Evolutionary conservation across 2,888 invertebrate species (phyloP).

Genomic region (Salticus scenicus): DNA sequence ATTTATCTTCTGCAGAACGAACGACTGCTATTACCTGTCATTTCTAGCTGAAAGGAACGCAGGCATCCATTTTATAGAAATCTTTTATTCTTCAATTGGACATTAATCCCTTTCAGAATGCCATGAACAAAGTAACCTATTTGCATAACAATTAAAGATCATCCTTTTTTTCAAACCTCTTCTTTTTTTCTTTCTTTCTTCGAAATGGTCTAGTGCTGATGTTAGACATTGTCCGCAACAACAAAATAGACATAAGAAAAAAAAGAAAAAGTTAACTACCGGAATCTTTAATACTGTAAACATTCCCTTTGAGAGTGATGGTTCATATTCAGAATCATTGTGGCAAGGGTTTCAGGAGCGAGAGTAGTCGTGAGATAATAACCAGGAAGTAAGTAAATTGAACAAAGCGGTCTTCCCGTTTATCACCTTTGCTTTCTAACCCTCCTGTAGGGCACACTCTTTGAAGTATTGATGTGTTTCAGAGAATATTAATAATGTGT

Average conservation of each 20-base stretch:
- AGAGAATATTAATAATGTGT: background rate
- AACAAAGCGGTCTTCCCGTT: constrained; percentile 51
- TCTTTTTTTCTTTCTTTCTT: no score
- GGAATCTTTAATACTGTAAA: constrained; percentile 12
- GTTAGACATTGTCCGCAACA: background rate
- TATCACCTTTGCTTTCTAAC: constrained; percentile 62
- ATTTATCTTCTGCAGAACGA: background rate
- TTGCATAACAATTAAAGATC: constrained; percentile 34
- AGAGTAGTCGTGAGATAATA: constrained; percentile 41
- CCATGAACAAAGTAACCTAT: constrained; percentile 24
- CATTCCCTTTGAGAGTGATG: constrained; percentile 33
- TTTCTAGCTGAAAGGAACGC: background rate
- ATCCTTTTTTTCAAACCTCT: no score
- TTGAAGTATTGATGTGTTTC: background rate
- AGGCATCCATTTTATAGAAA: background rate
- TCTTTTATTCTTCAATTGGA: background rate
- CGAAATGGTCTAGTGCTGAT: background rate
- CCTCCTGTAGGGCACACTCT: constrained; percentile 27
- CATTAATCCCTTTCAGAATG: constrained; percentile 43
- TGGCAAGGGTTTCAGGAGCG: constrained; percentile 24
- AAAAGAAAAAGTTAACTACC: background rate
- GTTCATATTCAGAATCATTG: constrained; percentile 33
- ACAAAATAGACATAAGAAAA: no score
- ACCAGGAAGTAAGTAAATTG: constrained; percentile 54
- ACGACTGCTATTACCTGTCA: constrained; percentile 1